Evolutionary conservation across 2,113 vertebrate species (phyloP).

Genomic region (Tamias sibiricus): DNA sequence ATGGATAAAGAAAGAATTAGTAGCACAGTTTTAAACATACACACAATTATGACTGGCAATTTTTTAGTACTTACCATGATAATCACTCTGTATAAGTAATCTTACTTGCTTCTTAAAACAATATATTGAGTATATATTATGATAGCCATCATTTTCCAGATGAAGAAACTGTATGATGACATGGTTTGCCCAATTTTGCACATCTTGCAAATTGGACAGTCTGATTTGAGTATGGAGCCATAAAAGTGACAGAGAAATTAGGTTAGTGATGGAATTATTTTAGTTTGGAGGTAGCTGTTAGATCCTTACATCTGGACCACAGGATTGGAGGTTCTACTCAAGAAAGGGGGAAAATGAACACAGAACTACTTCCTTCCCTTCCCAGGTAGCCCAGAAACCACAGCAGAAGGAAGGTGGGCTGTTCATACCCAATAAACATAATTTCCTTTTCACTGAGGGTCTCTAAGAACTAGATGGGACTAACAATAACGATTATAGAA

Average conservation of each 20-base stretch:
- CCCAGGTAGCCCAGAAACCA: neutral
- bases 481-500: neutral
- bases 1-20: neutral
- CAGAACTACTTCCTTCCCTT: neutral
- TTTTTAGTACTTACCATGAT: neutral
- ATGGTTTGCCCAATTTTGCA: neutral
- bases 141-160: neutral
- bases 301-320: no score
- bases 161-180: neutral
- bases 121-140: neutral
- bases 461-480: neutral
- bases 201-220: neutral
- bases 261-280: neutral
- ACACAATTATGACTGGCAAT: neutral
- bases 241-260: neutral
- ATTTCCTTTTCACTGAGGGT: conserved; percentile 23
- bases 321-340: neutral
- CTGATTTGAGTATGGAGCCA: neutral
- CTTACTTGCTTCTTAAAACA: neutral
- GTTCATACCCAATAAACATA: neutral
- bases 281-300: neutral
- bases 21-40: neutral
- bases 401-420: neutral
- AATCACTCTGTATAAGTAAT: neutral
- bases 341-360: neutral